Evolutionary conservation across 1,140 invertebrate genomes (phyloP).

Genomic region (Neomicropteryx cornuta): DNA sequence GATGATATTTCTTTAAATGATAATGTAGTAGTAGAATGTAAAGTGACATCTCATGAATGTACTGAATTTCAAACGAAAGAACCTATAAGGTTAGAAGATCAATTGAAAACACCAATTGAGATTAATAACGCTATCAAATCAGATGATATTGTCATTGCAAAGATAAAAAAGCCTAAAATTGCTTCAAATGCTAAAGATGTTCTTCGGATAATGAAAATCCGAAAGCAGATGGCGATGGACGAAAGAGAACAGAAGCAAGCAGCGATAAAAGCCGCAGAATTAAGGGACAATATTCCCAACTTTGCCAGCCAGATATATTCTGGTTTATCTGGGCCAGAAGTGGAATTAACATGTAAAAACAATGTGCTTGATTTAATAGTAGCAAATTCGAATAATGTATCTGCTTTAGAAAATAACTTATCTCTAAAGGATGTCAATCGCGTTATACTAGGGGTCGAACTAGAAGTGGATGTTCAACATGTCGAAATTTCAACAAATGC

Average conservation of each 20-base stretch:
- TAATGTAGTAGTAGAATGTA: conserved; percentile 14
- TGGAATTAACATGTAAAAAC: conserved; percentile 35
- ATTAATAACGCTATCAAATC: conserved; percentile 20
- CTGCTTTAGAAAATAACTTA: too few relatives aligned
- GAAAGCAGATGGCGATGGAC: conserved; percentile 46
- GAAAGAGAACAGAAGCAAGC: conserved; percentile 41
- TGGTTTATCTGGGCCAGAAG: conserved; percentile 32
- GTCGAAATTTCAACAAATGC: too few relatives aligned
- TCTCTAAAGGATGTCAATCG: too few relatives aligned
- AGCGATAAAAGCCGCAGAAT: conserved; percentile 33
- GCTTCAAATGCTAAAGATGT: conserved; percentile 48
- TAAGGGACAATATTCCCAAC: conserved; percentile 34
- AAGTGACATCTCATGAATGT: conserved; percentile 13
- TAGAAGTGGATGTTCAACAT: too few relatives aligned
- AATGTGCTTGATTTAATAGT: too few relatives aligned
- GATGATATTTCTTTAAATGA: conserved; percentile 9
- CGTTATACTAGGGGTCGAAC: too few relatives aligned
- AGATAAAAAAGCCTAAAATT: conserved; percentile 46
- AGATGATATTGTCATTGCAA: conserved; percentile 26
- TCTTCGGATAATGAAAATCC: conserved; percentile 47
- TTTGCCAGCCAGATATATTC: conserved; percentile 35
- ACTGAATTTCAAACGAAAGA: conserved; percentile 24
- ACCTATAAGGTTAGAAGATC: conserved; percentile 26
- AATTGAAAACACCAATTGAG: conserved; percentile 23
- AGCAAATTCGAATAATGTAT: too few relatives aligned